Evolutionary conservation across 1,140 invertebrate genomes (phyloP), one percentile per base, ranked within the genome.

Genomic region (Andricus grossulariae): DNA sequence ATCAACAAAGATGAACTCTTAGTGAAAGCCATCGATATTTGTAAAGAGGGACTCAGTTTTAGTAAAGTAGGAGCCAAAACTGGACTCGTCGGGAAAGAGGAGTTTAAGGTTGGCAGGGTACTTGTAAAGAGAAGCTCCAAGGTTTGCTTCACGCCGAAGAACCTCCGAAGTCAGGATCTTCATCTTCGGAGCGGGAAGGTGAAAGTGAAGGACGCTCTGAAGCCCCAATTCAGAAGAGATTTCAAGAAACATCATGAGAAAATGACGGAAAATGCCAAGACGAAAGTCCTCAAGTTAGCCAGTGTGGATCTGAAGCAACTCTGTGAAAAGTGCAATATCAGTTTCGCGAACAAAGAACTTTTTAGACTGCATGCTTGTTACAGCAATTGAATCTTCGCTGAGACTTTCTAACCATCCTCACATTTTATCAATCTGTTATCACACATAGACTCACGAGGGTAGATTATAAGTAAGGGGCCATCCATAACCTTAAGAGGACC

Each of bases 261-360:
- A 8, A 1, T 66, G 12, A n/a, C 15, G 3, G 60, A 66, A n/a
- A 66, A 7, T 32, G 50, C 2, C 72, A 78, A 71, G 21, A 50
- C 60, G 50, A 80, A 80, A 6, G 0, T 78, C 25, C 60, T 54
- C 50, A 79, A 75, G 51, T 71, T 57, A 57, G 3, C 13, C 12
- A 72, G 77, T 55, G 51, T 79, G 11, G 82, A 84, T 16, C 77
- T 84, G 8, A 89, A 88, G 73, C 81, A 83, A 39, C 86, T 81
- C 45, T 90, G 89, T 71, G 87, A 88, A 8, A 82, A 83, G 54
- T 90, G 89, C 50, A 83, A 86, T 51, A 55, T 74, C 3, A 80
- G 76, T n/a, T 88, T 88, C 25, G 52, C 45, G 39, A 88, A 83
- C 39, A 85, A 79, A 50, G 87, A 88, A 76, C 74, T 88, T 6